These are phyloP conservation scores for Margarornis squamiger DNA, from an alignment of 2,797 vertebrate species.

Conservation along the genomic window DNA sequence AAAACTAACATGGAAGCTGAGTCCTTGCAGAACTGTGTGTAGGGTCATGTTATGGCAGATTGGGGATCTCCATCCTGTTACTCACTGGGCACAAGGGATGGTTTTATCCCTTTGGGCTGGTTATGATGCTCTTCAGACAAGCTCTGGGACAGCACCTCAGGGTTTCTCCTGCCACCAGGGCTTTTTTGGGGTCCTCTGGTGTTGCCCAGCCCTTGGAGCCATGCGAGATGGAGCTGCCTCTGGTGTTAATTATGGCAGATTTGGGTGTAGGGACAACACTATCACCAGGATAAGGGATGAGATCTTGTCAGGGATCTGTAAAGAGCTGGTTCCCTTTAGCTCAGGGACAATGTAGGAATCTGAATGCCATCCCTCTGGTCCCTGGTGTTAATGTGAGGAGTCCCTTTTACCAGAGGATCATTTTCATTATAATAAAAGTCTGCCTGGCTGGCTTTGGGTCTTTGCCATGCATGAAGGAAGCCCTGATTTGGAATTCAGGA, in stretches of 20 bases:
- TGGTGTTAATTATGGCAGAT: background rate
- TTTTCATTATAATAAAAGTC: background rate
- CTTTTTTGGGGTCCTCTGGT: background rate
- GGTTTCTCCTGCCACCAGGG: background rate
- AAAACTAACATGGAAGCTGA: background rate
- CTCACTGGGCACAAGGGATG: accelerated
- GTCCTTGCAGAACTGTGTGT: background rate
- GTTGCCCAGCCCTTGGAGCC: background rate
- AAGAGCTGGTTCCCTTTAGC: background rate
- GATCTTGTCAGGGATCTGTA: background rate
- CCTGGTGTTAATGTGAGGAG: background rate
- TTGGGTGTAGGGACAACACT: background rate
- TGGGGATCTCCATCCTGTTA: background rate
- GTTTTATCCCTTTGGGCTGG: background rate
- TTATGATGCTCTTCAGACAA: background rate
- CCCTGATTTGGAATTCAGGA: background rate
- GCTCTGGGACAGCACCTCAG: background rate
- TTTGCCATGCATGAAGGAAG: background rate
- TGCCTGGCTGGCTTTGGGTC: background rate
- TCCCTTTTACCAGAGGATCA: background rate
- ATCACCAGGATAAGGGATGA: background rate
- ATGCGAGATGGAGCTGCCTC: background rate
- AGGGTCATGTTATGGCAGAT: background rate
- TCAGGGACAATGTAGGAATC: background rate
- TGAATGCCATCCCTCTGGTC: background rate